Evolutionary conservation across 2,797 vertebrate genomes (phyloP).

Genomic region (Sebastes hubbsi): DNA sequence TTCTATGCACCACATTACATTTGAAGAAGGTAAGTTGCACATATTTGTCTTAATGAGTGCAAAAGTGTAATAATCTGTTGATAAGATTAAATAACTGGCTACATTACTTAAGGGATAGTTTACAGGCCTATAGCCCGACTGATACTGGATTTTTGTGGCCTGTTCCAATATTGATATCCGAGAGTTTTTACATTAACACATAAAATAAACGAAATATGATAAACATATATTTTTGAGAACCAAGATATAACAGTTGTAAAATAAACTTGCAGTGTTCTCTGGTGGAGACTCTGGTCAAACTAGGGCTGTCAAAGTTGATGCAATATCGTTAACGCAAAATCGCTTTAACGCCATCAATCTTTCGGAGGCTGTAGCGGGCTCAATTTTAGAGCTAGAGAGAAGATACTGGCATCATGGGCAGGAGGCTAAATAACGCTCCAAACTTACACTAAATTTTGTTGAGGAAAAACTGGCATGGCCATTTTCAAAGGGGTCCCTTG

Average conservation of each 20-base stretch:
- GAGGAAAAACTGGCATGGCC: too few species aligned
- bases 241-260: neutral
- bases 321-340: too few species aligned
- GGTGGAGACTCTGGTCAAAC: neutral
- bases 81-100: neutral
- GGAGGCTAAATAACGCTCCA: too few species aligned
- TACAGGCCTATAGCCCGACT: neutral
- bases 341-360: too few species aligned
- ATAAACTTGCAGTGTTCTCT: neutral
- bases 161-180: neutral
- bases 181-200: neutral
- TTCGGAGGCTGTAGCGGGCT: too few species aligned
- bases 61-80: neutral
- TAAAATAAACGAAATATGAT: neutral
- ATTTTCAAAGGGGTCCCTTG: too few species aligned
- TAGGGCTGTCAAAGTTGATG: too few species aligned
- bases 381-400: too few species aligned
- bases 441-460: too few species aligned
- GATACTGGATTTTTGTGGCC: neutral
- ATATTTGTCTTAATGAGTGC: neutral
- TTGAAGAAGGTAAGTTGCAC: constrained; percentile 89
- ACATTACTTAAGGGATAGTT: neutral
- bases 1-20: constrained; percentile 91
- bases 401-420: too few species aligned
- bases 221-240: neutral